A percentile compares a stretch with the other conserved stretches of the same genome.
Conservation (phyloP, 1,140 invertebrate species). For the Magallana ariakensis region DNA sequence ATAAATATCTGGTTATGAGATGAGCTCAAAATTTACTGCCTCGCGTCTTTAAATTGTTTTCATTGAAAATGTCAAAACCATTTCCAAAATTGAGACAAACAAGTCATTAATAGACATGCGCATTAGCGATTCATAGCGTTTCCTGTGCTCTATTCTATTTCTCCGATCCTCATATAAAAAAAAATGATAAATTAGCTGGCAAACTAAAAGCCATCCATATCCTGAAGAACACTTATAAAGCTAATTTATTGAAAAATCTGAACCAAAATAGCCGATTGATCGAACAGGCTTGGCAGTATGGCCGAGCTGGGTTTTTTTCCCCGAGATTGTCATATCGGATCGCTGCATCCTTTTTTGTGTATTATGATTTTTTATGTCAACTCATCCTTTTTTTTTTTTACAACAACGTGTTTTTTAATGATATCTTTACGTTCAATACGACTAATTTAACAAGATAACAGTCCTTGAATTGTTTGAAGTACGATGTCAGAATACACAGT, state of each 20-base stretch:
- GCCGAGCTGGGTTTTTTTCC: background rate
- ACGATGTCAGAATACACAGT: no score
- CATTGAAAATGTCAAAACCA: no score
- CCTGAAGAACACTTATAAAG: background rate
- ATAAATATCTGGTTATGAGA: background rate
- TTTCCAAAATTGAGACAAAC: background rate
- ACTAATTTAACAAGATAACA: no score
- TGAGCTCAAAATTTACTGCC: no score
- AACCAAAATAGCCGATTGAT: background rate
- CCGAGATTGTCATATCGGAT: background rate
- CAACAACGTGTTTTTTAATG: no score
- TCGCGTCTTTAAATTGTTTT: no score
- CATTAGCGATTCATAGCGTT: background rate
- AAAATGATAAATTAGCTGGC: background rate
- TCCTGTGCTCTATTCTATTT: background rate
- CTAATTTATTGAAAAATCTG: background rate
- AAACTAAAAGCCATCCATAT: background rate
- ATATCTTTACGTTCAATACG: no score
- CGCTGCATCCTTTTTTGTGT: background rate
- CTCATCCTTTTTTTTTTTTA: no score
- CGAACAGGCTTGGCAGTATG: background rate
- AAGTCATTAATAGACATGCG: background rate
- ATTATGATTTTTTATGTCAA: no score
- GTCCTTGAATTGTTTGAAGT: no score
- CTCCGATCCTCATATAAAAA: background rate